Evolutionary conservation across 2,797 vertebrate genomes (phyloP).

Genomic region (Hephaestus fuliginosus): DNA sequence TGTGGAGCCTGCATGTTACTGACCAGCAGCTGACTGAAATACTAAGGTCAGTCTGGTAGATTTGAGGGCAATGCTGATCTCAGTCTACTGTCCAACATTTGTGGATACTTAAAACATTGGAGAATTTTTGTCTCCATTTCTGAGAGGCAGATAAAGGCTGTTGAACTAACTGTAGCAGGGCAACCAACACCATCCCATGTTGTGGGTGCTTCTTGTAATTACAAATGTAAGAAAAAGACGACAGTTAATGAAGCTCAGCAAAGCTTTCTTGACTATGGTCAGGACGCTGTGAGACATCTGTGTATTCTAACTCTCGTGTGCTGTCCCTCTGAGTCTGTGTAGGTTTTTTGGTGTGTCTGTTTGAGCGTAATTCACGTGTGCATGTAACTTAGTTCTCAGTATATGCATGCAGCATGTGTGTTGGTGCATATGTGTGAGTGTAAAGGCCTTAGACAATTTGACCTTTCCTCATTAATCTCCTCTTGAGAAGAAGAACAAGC

Average conservation of each 20-base stretch:
- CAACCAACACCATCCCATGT: no score
- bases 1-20: neutral
- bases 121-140: neutral
- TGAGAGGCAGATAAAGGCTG: neutral
- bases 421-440: constrained; percentile 23
- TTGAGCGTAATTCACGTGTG: neutral
- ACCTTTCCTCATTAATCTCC: constrained; percentile 75
- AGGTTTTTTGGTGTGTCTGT: neutral
- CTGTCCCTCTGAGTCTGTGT: neutral
- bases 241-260: neutral
- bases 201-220: neutral
- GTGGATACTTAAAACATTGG: neutral
- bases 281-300: neutral
- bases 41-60: neutral
- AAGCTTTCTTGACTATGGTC: neutral
- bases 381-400: neutral
- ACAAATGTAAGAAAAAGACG: neutral
- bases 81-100: neutral
- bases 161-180: neutral
- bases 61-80: neutral
- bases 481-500: constrained; percentile 72
- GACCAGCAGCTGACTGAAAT: neutral
- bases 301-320: neutral
- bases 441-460: constrained; percentile 52
- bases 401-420: constrained; percentile 1